Percentiles rank a stretch among this genome's conserved stretches.
These are phyloP conservation scores for Gymnogyps californianus DNA, from an alignment of 2,113 vertebrate species.

Conservation along the genomic window DNA sequence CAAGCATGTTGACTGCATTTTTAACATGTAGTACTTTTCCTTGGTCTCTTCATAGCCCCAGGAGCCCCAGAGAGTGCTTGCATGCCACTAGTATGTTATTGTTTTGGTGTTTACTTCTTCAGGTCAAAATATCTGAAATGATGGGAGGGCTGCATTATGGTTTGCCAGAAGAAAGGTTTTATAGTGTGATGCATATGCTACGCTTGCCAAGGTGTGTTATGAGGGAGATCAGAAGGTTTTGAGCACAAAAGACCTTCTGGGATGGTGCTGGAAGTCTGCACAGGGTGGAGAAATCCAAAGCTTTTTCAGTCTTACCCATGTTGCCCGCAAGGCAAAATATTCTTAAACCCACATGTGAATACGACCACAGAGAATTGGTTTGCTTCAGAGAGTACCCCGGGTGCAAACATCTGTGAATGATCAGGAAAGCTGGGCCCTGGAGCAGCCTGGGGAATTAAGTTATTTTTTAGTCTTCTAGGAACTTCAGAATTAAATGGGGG, in stretches of 20 bases:
- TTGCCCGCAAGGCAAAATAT: not conserved
- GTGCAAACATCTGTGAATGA: not conserved
- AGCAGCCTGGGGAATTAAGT: not conserved
- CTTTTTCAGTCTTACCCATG: not conserved
- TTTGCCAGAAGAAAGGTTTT: not conserved
- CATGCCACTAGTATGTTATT: not conserved
- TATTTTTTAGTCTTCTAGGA: not conserved
- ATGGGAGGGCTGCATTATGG: not conserved
- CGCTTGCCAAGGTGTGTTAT: fast-evolving
- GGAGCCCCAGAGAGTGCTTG: not conserved
- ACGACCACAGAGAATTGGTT: not conserved
- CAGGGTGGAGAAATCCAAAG: not conserved
- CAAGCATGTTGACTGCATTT: not conserved
- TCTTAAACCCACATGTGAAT: not conserved
- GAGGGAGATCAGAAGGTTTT: not conserved
- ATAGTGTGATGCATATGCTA: no score
- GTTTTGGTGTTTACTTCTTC: not conserved
- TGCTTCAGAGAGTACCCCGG: fast-evolving
- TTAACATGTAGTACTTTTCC: not conserved
- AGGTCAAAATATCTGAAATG: not conserved
- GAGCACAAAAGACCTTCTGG: not conserved
- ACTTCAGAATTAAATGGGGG: not conserved
- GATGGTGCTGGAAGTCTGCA: not conserved
- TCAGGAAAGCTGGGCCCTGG: not conserved
- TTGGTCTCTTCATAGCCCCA: not conserved